phyloP scores from a whole-genome alignment of 2,797 vertebrate genomes.

The Sorex maritimensis region DNA sequence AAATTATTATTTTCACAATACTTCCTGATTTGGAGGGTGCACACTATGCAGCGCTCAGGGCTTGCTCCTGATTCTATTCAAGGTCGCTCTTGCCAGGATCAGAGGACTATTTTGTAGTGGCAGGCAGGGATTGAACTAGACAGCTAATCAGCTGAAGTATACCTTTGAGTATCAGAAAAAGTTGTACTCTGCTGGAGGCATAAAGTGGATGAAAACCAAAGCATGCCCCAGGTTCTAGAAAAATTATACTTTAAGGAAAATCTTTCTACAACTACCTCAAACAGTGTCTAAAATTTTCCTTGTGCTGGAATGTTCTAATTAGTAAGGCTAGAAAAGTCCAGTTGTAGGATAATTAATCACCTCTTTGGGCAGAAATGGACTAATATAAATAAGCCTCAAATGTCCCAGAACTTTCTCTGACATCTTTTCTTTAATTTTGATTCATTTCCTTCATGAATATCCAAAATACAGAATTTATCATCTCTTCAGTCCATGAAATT shows the following conservation, averaged over 20 bases:
- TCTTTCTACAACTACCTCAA: slow-evolving; percentile 56
- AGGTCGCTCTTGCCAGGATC: no score
- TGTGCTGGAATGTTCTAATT: slow-evolving; percentile 68
- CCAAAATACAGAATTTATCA: slow-evolving; percentile 13
- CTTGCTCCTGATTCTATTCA: no score
- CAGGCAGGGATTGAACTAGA: background rate
- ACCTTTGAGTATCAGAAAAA: slow-evolving; percentile 2
- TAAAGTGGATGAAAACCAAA: slow-evolving; percentile 10
- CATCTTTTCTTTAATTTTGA: slow-evolving; percentile 52
- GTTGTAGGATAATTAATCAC: slow-evolving; percentile 59
- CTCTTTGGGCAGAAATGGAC: background rate
- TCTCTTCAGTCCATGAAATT: slow-evolving; percentile 42
- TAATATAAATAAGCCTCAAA: slow-evolving; percentile 52
- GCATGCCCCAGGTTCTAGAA: background rate
- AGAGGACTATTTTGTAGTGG: no score
- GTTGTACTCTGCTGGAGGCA: background rate
- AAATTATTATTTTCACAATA: background rate
- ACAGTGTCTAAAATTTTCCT: slow-evolving; percentile 60
- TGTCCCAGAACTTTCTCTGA: background rate
- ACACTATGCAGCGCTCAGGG: no score
- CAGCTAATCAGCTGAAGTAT: background rate
- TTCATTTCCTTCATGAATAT: slow-evolving; percentile 54
- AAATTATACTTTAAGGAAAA: slow-evolving; percentile 36
- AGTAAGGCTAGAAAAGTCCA: slow-evolving; percentile 56
- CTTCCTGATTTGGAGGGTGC: background rate